Evolutionary conservation across 2,113 vertebrate species (phyloP).

Genomic region (Cercopithecus mona): DNA sequence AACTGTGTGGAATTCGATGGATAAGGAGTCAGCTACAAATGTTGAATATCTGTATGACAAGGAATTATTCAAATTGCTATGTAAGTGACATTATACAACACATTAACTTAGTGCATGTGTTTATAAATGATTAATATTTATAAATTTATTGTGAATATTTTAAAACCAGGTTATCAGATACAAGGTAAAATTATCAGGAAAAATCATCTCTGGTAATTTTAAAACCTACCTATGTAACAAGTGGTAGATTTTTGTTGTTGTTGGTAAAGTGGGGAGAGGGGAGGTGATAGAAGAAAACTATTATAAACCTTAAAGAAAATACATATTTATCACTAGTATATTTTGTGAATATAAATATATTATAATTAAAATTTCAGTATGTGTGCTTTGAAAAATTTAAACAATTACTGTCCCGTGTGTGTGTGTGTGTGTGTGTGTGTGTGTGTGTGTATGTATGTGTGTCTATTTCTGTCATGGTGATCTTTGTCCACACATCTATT

Average conservation of each 20-base stretch:
- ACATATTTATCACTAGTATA: not conserved
- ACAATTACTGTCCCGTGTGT: not conserved
- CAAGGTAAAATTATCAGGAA: not conserved
- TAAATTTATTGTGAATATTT: not conserved
- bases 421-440: not conserved
- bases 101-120: not conserved
- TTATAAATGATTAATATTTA: not conserved
- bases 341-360: not conserved
- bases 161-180: not conserved
- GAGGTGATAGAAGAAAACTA: not conserved
- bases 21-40: not conserved
- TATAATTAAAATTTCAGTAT: not conserved
- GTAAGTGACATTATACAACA: not conserved
- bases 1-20: not conserved
- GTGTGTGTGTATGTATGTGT: not conserved
- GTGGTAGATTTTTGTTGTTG: not conserved
- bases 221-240: not conserved
- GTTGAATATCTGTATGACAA: not conserved
- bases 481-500: not conserved
- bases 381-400: not conserved
- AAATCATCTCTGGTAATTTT: not conserved
- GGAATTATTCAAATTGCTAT: not conserved
- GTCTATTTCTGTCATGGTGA: not conserved
- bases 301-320: not conserved
- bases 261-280: not conserved